These are phyloP conservation scores for Sebastes minor DNA, from an alignment of 2,797 vertebrate species.

Conservation along the genomic window DNA sequence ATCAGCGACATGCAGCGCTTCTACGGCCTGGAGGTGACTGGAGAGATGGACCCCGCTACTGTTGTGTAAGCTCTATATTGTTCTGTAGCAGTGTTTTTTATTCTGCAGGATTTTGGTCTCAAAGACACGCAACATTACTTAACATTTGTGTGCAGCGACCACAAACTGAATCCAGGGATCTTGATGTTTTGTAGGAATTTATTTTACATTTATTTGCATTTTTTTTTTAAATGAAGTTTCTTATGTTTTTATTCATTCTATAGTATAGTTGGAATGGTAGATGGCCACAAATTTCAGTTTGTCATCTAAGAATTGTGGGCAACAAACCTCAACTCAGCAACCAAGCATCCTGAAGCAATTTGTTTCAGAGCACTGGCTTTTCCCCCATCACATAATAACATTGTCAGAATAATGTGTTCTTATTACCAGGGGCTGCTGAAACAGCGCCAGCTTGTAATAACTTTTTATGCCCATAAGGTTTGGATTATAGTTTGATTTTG, in stretches of 20 bases:
- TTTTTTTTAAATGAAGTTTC: background rate
- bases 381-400: background rate
- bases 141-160: background rate
- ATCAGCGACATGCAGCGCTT: conserved; percentile 93
- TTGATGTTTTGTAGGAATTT: background rate
- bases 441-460: background rate
- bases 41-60: conserved; percentile 87
- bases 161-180: background rate
- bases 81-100: background rate
- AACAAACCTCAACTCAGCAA: background rate
- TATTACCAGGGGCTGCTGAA: background rate
- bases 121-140: background rate
- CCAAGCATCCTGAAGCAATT: background rate
- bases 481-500: background rate
- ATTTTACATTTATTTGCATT: background rate
- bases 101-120: background rate
- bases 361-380: background rate
- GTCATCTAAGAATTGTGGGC: background rate
- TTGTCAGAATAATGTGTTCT: background rate
- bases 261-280: background rate
- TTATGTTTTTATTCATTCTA: background rate
- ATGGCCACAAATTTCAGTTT: background rate
- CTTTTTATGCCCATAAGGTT: background rate
- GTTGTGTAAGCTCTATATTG: conserved; percentile 76
- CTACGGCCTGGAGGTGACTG: conserved; percentile 91